Conservation (phyloP, 2,113 vertebrate genomes). For the Thalassoma bifasciatum region DNA sequence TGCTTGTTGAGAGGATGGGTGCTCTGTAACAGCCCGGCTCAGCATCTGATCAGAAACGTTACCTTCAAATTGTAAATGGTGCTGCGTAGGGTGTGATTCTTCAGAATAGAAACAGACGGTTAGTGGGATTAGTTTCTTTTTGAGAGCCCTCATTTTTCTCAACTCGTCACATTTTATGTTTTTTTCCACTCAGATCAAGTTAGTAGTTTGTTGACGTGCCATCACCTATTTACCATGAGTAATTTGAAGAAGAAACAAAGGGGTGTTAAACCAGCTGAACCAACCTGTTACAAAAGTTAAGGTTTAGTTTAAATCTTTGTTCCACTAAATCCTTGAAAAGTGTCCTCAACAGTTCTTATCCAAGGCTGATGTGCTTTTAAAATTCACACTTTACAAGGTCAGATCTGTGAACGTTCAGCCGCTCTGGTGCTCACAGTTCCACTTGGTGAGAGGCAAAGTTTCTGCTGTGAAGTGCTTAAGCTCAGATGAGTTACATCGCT, state of each 20-base stretch:
- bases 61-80: conserved; percentile 49
- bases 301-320: not conserved
- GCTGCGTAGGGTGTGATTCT: conserved; percentile 41
- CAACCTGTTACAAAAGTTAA: conserved; percentile 33
- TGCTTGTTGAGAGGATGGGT: conserved; percentile 27
- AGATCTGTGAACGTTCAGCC: not conserved
- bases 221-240: conserved; percentile 42
- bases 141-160: conserved; percentile 7
- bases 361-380: not conserved
- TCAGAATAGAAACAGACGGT: conserved; percentile 26
- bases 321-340: conserved; percentile 9
- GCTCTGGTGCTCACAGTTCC: not conserved
- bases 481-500: conserved; percentile 13
- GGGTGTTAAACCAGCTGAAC: conserved; percentile 3
- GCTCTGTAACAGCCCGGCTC: conserved; percentile 52
- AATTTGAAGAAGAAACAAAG: conserved; percentile 9
- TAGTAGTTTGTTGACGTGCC: conserved; percentile 39
- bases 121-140: conserved; percentile 31
- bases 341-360: not conserved
- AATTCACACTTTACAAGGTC: conserved; percentile 1
- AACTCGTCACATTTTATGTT: not conserved
- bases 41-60: conserved; percentile 40
- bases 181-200: conserved; percentile 27
- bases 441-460: conserved; percentile 40
- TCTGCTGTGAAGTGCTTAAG: conserved; percentile 32